Conservation (phyloP, 2,797 vertebrate genomes). For the Notamacropus eugenii region DNA sequence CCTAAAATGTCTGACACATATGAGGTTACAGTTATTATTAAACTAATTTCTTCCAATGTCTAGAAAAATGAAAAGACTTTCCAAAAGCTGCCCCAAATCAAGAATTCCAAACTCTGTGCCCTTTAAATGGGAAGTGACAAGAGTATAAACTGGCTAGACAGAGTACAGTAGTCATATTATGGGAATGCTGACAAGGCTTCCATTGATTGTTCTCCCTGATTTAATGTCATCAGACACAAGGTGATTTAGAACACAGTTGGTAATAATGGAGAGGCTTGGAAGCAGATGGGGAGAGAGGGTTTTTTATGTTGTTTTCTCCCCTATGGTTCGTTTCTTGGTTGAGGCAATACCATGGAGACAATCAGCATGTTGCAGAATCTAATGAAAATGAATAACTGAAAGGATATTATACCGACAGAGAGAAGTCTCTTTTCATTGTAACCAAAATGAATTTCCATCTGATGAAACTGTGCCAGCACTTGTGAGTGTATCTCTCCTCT, state of each 20-base stretch:
- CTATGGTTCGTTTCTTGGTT: slow-evolving; percentile 69
- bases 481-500: slow-evolving; percentile 13
- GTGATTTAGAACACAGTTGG: slow-evolving; percentile 76
- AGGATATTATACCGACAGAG: slow-evolving; percentile 67
- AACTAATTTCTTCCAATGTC: slow-evolving; percentile 51
- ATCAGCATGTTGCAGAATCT: slow-evolving; percentile 71
- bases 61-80: slow-evolving; percentile 28
- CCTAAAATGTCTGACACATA: slow-evolving; percentile 43
- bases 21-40: slow-evolving; percentile 55
- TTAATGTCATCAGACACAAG: slow-evolving; percentile 74
- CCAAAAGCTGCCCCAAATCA: slow-evolving; percentile 60
- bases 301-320: slow-evolving; percentile 61
- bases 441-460: slow-evolving; percentile 69
- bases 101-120: slow-evolving; percentile 54
- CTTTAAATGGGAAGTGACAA: slow-evolving; percentile 67
- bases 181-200: slow-evolving; percentile 52
- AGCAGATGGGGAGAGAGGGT: slow-evolving; percentile 60
- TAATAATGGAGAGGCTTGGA: slow-evolving; percentile 74
- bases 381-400: slow-evolving; percentile 73
- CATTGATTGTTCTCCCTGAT: slow-evolving; percentile 69
- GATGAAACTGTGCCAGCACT: slow-evolving; percentile 36
- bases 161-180: slow-evolving; percentile 43
- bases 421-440: slow-evolving; percentile 3
- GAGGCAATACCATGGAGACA: slow-evolving; percentile 69
- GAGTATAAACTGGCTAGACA: slow-evolving; percentile 56